Percentiles rank a stretch among this genome's conserved stretches.
Evolutionary conservation across 2,888 invertebrate genomes (phyloP).

Genomic region (Hipparchia semele): DNA sequence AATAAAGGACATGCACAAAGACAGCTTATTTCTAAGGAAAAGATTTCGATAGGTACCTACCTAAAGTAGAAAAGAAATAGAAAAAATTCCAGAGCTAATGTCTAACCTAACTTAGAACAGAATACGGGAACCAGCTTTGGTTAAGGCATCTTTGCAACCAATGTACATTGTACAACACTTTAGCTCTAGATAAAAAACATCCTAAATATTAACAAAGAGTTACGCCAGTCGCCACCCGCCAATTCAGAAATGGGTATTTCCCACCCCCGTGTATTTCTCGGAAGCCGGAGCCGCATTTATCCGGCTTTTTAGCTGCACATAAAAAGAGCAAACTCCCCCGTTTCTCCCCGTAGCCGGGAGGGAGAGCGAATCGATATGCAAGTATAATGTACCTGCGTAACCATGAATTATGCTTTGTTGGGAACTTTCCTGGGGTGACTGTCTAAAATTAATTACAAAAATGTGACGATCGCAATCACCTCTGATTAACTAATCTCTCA

Average conservation of each 20-base stretch:
- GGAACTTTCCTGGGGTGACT: neutral
- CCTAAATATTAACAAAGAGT: constrained; percentile 26
- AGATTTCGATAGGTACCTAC: too few relatives aligned
- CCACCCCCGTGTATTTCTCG: constrained; percentile 46
- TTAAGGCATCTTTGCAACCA: too few relatives aligned
- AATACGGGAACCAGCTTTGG: too few relatives aligned
- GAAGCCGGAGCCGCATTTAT: constrained; percentile 61
- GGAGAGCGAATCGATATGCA: constrained; percentile 76
- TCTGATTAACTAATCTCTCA: too few relatives aligned
- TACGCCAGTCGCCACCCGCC: constrained; percentile 11
- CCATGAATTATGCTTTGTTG: constrained; percentile 42
- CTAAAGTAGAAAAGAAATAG: too few relatives aligned
- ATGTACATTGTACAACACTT: too few relatives aligned
- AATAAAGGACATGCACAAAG: too few relatives aligned
- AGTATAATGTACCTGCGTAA: constrained; percentile 62
- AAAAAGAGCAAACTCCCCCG: constrained; percentile 58
- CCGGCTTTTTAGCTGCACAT: constrained; percentile 64
- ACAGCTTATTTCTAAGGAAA: too few relatives aligned
- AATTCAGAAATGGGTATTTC: constrained; percentile 38
- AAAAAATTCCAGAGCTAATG: too few relatives aligned
- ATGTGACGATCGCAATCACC: neutral
- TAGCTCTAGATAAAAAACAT: neutral
- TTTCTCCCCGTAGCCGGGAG: constrained; percentile 48
- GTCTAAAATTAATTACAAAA: neutral
- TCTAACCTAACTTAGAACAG: too few relatives aligned